Conservation (phyloP, 2,888 invertebrate genomes). For the Pomacea canaliculata region DNA sequence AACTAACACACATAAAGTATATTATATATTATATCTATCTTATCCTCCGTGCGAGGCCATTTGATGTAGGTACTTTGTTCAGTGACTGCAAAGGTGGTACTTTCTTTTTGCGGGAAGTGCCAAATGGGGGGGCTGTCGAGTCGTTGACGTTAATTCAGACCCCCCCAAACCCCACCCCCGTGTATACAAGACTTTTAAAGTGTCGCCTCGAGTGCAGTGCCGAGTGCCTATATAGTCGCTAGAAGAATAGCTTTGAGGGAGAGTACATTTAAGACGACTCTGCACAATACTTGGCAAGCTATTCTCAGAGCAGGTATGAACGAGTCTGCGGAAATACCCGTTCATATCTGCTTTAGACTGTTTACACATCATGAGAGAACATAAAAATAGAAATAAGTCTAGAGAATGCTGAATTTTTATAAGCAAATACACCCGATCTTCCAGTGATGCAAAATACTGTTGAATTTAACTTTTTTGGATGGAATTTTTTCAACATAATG, state of each 20-base stretch:
- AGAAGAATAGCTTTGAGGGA: constrained; percentile 14
- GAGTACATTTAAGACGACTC: constrained; percentile 10
- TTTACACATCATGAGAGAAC: constrained; percentile 30
- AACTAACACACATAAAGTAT: constrained; percentile 8
- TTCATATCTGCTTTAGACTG: constrained; percentile 23
- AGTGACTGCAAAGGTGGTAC: too few relatives aligned
- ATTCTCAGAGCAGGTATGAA: constrained; percentile 16
- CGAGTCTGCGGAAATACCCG: constrained; percentile 5
- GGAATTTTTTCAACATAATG: constrained; percentile 27
- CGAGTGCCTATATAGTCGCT: constrained; percentile 19
- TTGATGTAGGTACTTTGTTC: too few relatives aligned
- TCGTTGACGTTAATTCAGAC: too few relatives aligned
- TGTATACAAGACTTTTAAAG: too few relatives aligned
- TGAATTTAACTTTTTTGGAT: constrained; percentile 28
- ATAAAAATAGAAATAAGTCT: constrained; percentile 15
- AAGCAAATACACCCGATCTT: constrained; percentile 35
- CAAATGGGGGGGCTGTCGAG: too few relatives aligned
- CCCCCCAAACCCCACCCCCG: too few relatives aligned
- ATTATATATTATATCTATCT: background rate
- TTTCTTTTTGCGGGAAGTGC: too few relatives aligned
- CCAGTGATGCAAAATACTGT: constrained; percentile 35
- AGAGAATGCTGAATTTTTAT: constrained; percentile 13
- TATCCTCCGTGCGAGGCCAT: background rate
- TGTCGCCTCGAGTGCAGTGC: constrained; percentile 2
- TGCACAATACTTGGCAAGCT: constrained; percentile 23